phyloP scores from a whole-genome alignment of 2,888 invertebrate genomes.

The Vandiemenella viatica region DNA sequence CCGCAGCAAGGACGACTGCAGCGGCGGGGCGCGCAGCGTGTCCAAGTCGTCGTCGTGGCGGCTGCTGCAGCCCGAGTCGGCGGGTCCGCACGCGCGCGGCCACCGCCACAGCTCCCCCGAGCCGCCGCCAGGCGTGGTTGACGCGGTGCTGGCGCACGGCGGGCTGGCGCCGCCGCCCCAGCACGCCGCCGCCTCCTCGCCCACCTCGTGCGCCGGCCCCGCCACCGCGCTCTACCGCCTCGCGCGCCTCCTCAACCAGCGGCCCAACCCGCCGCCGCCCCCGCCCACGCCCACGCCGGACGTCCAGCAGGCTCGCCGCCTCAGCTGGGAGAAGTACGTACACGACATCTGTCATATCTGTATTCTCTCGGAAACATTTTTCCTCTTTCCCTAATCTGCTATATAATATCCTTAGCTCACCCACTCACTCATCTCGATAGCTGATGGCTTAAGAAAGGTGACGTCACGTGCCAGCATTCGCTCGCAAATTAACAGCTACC shows the following conservation, averaged over 20 bases:
- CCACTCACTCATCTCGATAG: too few relatives aligned
- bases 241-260: slow-evolving; percentile 39
- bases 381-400: too few relatives aligned
- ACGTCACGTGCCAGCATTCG: too few relatives aligned
- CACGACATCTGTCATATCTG: too few relatives aligned
- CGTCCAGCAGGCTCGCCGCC: slow-evolving; percentile 35
- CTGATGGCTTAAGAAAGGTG: too few relatives aligned
- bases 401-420: too few relatives aligned
- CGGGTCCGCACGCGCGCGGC: background rate
- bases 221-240: slow-evolving; percentile 36
- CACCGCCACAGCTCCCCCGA: slow-evolving; percentile 12
- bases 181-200: slow-evolving; percentile 39
- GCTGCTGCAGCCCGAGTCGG: background rate
- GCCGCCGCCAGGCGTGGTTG: slow-evolving; percentile 11
- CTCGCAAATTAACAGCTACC: too few relatives aligned
- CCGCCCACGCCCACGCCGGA: slow-evolving; percentile 18
- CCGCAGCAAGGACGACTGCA: background rate
- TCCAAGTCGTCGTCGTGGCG: background rate
- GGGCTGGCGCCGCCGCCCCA: slow-evolving; percentile 24
- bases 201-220: slow-evolving; percentile 26
- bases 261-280: slow-evolving; percentile 29
- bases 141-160: slow-evolving; percentile 11
- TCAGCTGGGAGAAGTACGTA: slow-evolving; percentile 48
- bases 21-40: background rate
- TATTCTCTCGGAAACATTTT: too few relatives aligned